A percentile compares a stretch with the other conserved stretches of the same genome.
Evolutionary conservation across 2,888 invertebrate genomes (phyloP).

Genomic region (Pseudeuparius sepicola): DNA sequence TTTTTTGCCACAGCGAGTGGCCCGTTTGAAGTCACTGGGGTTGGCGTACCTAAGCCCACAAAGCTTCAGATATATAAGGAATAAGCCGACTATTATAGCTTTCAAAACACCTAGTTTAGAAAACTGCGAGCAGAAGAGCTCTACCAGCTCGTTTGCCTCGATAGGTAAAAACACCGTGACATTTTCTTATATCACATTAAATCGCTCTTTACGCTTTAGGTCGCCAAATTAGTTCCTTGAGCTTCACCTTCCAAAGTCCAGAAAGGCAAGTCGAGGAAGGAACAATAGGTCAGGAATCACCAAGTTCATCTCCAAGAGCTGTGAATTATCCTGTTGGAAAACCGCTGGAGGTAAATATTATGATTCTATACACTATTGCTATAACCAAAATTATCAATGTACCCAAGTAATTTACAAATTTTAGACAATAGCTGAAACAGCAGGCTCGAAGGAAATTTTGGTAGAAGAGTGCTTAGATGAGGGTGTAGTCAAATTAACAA

Average conservation of each 20-base stretch:
- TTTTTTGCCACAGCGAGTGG: too few relatives aligned
- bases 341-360: slow-evolving; percentile 70
- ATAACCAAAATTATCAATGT: too few relatives aligned
- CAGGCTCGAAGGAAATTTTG: too few relatives aligned
- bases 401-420: too few relatives aligned
- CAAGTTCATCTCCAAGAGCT: slow-evolving; percentile 30
- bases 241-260: slow-evolving; percentile 37
- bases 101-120: slow-evolving; percentile 77
- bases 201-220: slow-evolving; percentile 25
- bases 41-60: slow-evolving; percentile 65
- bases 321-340: slow-evolving; percentile 68
- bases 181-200: slow-evolving; percentile 4
- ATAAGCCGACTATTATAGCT: slow-evolving; percentile 80
- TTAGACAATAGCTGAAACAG: too few relatives aligned
- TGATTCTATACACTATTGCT: too few relatives aligned
- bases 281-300: slow-evolving; percentile 27
- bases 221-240: slow-evolving; percentile 31
- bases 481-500: too few relatives aligned
- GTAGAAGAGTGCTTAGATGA: too few relatives aligned
- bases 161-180: slow-evolving; percentile 39
- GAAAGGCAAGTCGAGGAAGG: slow-evolving; percentile 52
- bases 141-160: slow-evolving; percentile 45
- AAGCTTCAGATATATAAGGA: slow-evolving; percentile 83
- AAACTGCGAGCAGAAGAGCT: slow-evolving; percentile 50
- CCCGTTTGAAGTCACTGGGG: slow-evolving; percentile 54